Evolutionary conservation across 2,113 vertebrate species (phyloP).

Genomic region (Hipposideros armiger): DNA sequence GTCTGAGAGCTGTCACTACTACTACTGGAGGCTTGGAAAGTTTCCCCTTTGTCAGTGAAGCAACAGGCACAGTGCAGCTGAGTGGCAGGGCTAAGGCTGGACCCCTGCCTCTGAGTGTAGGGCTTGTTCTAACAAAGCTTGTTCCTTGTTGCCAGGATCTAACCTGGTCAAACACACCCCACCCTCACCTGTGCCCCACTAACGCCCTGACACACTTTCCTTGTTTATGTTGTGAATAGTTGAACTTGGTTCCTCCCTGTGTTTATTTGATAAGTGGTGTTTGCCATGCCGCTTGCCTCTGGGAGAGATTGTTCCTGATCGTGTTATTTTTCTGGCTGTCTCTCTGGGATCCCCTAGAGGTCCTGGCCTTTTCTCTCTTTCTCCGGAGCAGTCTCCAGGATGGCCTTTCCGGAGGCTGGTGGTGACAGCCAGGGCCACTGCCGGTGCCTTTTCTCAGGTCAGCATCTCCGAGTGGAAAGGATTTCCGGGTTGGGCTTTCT

Average conservation of each 20-base stretch:
- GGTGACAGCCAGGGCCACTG: background rate
- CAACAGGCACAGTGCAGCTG: background rate
- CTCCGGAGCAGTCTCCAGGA: background rate
- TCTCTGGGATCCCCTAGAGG: background rate
- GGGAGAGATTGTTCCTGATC: background rate
- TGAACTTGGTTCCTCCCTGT: background rate
- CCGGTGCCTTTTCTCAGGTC: background rate
- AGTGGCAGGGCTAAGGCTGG: background rate
- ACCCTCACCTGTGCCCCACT: background rate
- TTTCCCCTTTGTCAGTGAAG: background rate
- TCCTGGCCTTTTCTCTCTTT: background rate
- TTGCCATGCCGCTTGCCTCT: background rate
- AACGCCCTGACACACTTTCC: background rate
- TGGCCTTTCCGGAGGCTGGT: background rate
- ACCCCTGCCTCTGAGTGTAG: background rate
- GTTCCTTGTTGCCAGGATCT: background rate
- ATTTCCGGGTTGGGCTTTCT: background rate
- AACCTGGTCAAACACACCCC: background rate
- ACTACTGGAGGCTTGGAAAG: background rate
- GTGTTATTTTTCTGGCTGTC: background rate
- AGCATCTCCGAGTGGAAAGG: background rate
- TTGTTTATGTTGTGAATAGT: background rate
- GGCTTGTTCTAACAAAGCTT: background rate
- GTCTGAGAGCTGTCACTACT: rapidly evolving
- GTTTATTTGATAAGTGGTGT: background rate